Conservation (phyloP, 2,113 vertebrate species). For the Hypomesus transpacificus region DNA sequence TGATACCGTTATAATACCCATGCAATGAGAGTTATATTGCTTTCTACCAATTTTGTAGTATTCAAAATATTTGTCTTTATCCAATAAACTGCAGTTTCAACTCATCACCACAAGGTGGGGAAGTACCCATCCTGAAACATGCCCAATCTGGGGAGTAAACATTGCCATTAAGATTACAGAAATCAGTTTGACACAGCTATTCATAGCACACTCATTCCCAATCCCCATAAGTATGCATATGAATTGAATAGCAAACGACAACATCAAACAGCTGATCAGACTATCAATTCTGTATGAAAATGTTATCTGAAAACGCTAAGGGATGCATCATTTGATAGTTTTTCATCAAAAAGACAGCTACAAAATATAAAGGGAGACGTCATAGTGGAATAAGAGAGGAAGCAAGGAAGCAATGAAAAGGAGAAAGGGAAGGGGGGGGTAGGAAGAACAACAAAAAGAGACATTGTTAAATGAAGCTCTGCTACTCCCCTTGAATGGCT, state of each 20-base stretch:
- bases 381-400: neutral
- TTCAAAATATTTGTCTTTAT: neutral
- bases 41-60: too few relatives aligned
- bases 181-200: slow-evolving; percentile 23
- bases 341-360: neutral
- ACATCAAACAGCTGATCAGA: too few relatives aligned
- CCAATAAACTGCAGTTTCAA: slow-evolving; percentile 22
- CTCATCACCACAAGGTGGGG: slow-evolving; percentile 47
- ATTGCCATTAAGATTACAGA: slow-evolving; percentile 20
- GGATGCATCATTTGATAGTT: too few relatives aligned
- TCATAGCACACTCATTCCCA: slow-evolving; percentile 17
- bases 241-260: neutral
- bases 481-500: slow-evolving; percentile 24
- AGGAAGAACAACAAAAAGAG: neutral
- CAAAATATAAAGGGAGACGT: neutral
- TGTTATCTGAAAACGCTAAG: too few relatives aligned
- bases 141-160: slow-evolving; percentile 11
- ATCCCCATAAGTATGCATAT: neutral
- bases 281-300: too few relatives aligned
- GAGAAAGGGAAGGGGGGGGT: neutral
- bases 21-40: too few relatives aligned
- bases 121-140: slow-evolving; percentile 22
- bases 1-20: too few relatives aligned
- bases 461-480: slow-evolving; percentile 19
- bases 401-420: neutral